Evolutionary conservation across 2,797 vertebrate species (phyloP), one percentile per base, ranked within the genome.

Genomic region (Brachymystax lenok): DNA sequence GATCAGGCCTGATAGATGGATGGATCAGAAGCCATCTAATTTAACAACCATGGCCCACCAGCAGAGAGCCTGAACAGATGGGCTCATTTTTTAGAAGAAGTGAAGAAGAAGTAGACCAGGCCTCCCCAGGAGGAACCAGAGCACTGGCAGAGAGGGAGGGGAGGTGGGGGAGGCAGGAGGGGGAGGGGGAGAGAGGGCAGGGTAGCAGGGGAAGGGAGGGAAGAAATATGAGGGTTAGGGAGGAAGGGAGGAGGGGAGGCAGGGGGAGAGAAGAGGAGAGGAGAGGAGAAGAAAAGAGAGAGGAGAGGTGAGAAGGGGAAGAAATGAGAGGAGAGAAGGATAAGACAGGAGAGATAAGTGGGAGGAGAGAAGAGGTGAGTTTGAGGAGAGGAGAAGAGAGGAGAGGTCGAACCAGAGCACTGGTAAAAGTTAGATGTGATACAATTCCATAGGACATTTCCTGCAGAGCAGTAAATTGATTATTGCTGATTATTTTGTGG

Each of bases 21-120:
- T 67, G 66, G 66, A 67, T 67, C 28, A 30, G 27, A 67, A 5
- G 21, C 28, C 66, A 67, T 17, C 28, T 71, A 40, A 70, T 71
- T 70, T 24, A 51, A 21, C 21, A 52, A 24, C 50, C 69, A 24
- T 21, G 50, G 21, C 21, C 30, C n/a, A 71, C 69, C n/a, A 71
- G 16, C n/a, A 28, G 50, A 24, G 24, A 35, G n/a, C 24, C 59
- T 63, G 59, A 63, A 24, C 59, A 63, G 59, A 63, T 63, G 56
- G 56, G 19, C 59, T 63, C 3, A 4, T 63, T 21, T 63, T 24
- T 24, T 64, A 1, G 27, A 69, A 19, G 19, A 69, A 40, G 30
- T 14, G 8, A 68, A 8, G 30, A 16, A 35, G 19, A 69, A 69
- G 28, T 17, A 19, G 33, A 28, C 17, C 30, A 69, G 24, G n/a